These are phyloP conservation scores for Blomia tropicalis DNA, from an alignment of 2,888 invertebrate species.

Conservation along the genomic window DNA sequence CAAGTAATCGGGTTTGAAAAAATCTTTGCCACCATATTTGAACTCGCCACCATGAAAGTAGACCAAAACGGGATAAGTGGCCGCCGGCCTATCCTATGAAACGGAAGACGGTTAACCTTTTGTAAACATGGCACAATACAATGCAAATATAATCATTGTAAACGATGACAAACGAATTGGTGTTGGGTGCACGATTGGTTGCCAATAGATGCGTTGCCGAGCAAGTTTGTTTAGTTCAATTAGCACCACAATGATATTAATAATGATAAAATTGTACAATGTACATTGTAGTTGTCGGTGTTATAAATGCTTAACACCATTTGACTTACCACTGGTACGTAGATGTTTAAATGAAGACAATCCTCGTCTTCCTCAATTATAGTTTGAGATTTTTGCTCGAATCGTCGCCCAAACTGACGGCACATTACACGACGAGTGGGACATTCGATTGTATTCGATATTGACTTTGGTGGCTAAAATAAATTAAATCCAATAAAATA, in stretches of 20 bases:
- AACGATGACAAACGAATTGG: too few species aligned
- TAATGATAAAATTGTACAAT: too few species aligned
- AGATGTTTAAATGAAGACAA: conserved; percentile 63
- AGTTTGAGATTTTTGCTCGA: background rate
- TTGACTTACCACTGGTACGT: conserved; percentile 45
- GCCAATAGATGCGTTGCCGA: too few species aligned
- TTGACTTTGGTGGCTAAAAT: background rate
- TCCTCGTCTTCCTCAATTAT: conserved; percentile 43
- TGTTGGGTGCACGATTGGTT: too few species aligned
- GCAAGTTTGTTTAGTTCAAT: too few species aligned
- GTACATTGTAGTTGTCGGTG: too few species aligned
- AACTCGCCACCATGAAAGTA: conserved; percentile 34
- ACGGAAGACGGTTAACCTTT: background rate
- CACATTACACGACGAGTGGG: conserved; percentile 23
- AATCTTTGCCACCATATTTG: conserved; percentile 33
- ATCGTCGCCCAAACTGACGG: conserved; percentile 25
- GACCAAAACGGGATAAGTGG: conserved; percentile 48
- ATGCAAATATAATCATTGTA: background rate
- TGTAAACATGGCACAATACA: background rate
- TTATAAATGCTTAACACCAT: too few species aligned
- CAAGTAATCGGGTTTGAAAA: conserved; percentile 35
- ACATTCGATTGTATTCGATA: conserved; percentile 3
- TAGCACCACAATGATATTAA: too few species aligned
- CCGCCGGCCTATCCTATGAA: conserved; percentile 37
- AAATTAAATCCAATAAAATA: background rate